A percentile compares a stretch with the other conserved stretches of the same genome.
Conservation (phyloP, 1,140 invertebrate species). For the Dysdera silvatica region DNA sequence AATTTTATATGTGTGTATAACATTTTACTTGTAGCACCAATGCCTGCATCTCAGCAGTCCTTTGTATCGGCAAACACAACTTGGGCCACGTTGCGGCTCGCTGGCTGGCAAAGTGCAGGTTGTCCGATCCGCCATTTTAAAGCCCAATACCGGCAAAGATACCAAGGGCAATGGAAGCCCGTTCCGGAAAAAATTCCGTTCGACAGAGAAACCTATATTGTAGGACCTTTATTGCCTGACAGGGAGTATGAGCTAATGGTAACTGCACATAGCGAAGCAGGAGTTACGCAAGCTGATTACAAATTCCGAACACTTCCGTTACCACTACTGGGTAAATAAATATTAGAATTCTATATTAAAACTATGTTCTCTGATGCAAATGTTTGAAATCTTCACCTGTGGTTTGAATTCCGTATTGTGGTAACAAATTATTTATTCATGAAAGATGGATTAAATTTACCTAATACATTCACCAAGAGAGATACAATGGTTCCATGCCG, state of each 20-base stretch:
- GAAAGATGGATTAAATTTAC: too few relatives aligned
- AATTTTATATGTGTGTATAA: too few relatives aligned
- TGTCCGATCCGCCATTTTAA: slow-evolving; percentile 52
- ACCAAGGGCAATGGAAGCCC: slow-evolving; percentile 72
- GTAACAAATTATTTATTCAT: too few relatives aligned
- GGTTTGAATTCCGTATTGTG: too few relatives aligned
- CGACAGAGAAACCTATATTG: neutral
- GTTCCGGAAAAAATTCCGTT: slow-evolving; percentile 46
- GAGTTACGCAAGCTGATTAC: slow-evolving; percentile 27
- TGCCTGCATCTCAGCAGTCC: slow-evolving; percentile 28
- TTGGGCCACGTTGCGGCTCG: slow-evolving; percentile 45
- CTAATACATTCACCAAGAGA: too few relatives aligned
- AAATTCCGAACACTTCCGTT: slow-evolving; percentile 20
- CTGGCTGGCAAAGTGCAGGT: slow-evolving; percentile 55
- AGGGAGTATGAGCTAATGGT: slow-evolving; percentile 28
- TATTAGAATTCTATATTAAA: too few relatives aligned
- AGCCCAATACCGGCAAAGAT: slow-evolving; percentile 57
- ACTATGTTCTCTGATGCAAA: too few relatives aligned
- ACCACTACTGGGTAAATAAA: too few relatives aligned
- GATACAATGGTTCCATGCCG: too few relatives aligned
- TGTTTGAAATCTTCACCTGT: too few relatives aligned
- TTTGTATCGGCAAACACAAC: slow-evolving; percentile 43
- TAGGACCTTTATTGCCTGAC: slow-evolving; percentile 19
- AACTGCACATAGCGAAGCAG: slow-evolving; percentile 29
- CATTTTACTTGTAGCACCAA: slow-evolving; percentile 33